These are phyloP conservation scores for Diuraphis noxia DNA, from an alignment of 1,140 invertebrate species.

Conservation along the genomic window DNA sequence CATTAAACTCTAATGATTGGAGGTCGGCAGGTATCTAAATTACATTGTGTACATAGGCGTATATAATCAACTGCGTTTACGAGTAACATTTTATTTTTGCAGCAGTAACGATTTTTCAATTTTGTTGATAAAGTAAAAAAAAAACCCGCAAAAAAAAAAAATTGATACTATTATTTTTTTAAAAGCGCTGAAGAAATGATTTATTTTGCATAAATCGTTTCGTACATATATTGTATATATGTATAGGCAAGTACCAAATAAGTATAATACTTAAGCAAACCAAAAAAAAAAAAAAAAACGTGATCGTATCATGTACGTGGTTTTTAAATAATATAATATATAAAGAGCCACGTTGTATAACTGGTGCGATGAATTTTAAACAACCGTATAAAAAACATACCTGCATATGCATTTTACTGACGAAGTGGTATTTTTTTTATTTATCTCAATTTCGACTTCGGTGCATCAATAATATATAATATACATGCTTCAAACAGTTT, in stretches of 20 bases:
- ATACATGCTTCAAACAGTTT: neutral
- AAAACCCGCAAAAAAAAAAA: neutral
- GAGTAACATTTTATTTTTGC: neutral
- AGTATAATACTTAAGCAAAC: neutral
- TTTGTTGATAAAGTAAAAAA: neutral
- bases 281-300: too few relatives aligned
- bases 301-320: neutral
- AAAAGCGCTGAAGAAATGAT: neutral
- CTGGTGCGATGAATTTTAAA: neutral
- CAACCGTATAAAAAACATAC: neutral
- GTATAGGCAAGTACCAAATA: neutral
- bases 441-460: neutral
- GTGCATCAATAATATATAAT: conserved; percentile 24
- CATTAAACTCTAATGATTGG: neutral
- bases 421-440: neutral
- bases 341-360: neutral
- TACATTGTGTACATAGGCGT: neutral
- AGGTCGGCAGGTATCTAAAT: neutral
- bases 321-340: neutral
- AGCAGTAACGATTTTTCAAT: neutral
- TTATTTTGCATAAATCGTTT: neutral
- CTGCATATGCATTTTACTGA: conserved; percentile 5
- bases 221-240: neutral
- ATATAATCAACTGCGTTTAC: neutral
- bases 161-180: neutral